A percentile compares a stretch with the other conserved stretches of the same genome.
phyloP scores from a whole-genome alignment of 2,797 vertebrate species.

The Rhodeus uyekii region DNA sequence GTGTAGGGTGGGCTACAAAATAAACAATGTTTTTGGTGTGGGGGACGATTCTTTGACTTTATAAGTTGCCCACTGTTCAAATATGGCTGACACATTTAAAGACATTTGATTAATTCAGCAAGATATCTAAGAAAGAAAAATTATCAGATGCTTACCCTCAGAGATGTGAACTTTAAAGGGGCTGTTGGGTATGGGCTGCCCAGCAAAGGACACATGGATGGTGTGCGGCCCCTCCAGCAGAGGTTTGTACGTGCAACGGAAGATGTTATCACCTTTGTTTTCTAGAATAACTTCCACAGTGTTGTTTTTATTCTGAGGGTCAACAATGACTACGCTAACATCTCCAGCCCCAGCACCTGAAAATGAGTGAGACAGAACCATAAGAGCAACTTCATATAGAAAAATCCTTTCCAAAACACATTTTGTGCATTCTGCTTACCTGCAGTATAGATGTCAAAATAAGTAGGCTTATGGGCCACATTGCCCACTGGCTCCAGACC shows the following conservation, averaged over 20 bases:
- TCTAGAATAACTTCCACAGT: conserved; percentile 94
- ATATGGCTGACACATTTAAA: background rate
- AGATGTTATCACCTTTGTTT: conserved; percentile 91
- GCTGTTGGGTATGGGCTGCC: conserved; percentile 88
- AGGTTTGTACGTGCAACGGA: conserved; percentile 94
- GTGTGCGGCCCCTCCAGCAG: conserved; percentile 86
- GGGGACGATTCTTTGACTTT: background rate
- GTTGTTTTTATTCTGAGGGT: conserved; percentile 90
- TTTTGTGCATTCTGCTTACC: conserved; percentile 71
- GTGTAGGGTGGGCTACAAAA: conserved; percentile 76
- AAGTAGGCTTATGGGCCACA: conserved; percentile 91
- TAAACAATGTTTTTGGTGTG: conserved; percentile 63
- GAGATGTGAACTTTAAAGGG: conserved; percentile 89
- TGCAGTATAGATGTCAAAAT: conserved; percentile 98
- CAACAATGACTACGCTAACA: conserved; percentile 90
- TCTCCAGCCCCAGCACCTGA: conserved; percentile 92
- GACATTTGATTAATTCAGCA: background rate
- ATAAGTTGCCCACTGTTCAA: background rate
- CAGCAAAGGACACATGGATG: conserved; percentile 86
- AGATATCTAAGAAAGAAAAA: background rate
- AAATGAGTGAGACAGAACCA: background rate
- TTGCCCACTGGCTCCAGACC: conserved; percentile 91
- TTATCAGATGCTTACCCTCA: conserved; percentile 82
- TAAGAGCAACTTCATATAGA: background rate
- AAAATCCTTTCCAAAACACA: background rate